These are phyloP conservation scores for Andrena bucephala DNA, from an alignment of 2,888 invertebrate genomes.

Conservation along the genomic window DNA sequence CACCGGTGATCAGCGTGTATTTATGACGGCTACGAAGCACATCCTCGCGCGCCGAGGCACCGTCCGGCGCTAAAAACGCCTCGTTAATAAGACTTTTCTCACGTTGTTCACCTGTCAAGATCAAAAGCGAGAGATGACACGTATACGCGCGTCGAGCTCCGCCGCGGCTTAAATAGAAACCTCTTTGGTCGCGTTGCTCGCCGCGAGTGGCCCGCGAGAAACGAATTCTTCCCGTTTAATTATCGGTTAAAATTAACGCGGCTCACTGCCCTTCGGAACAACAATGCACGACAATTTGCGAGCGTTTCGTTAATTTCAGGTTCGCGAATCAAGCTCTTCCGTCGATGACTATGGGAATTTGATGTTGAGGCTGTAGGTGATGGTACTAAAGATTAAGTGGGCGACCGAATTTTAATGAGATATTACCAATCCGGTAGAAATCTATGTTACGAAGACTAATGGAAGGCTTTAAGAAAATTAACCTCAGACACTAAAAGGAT, in stretches of 20 bases:
- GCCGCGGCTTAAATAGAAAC: constrained; percentile 46
- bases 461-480: too few species aligned
- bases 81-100: constrained; percentile 59
- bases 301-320: not conserved
- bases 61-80: constrained; percentile 11
- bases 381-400: not conserved
- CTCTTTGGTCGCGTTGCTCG: not conserved
- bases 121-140: constrained; percentile 45
- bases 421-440: not conserved
- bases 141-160: constrained; percentile 21
- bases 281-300: not conserved
- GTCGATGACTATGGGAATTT: too few species aligned
- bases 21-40: constrained; percentile 32
- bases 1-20: constrained; percentile 37
- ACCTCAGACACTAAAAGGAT: not conserved
- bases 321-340: not conserved
- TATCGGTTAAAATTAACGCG: constrained; percentile 41
- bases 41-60: not conserved
- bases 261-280: not conserved
- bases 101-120: constrained; percentile 57
- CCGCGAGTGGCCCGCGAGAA: constrained; percentile 19
- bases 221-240: constrained; percentile 45
- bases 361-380: too few species aligned
- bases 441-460: too few species aligned
- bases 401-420: not conserved